Evolutionary conservation across 2,888 invertebrate species (phyloP).

Genomic region (Barypeithes pellucidus): DNA sequence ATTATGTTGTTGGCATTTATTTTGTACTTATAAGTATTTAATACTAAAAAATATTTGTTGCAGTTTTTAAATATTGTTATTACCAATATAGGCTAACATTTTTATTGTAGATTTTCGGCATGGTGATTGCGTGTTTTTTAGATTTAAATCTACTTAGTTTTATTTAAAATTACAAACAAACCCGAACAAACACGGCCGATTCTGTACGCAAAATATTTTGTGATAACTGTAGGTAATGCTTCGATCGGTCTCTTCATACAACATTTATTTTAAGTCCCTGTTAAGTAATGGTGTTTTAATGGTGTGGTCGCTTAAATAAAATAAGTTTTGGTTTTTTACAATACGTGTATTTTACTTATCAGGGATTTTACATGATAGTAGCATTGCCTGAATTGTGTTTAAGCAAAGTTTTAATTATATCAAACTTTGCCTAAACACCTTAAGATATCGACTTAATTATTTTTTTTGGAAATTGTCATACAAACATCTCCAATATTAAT

Average conservation of each 20-base stretch:
- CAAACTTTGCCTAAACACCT: not conserved
- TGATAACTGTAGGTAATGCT: slow-evolving; percentile 12
- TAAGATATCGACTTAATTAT: not conserved
- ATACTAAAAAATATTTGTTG: slow-evolving; percentile 1
- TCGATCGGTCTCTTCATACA: not conserved
- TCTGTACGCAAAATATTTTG: slow-evolving; percentile 17
- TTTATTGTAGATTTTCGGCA: not conserved
- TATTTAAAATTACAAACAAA: not conserved
- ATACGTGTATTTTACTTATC: not conserved
- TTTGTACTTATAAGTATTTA: slow-evolving; percentile 38
- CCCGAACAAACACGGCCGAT: not conserved
- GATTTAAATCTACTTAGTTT: not conserved
- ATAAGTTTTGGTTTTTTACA: not conserved
- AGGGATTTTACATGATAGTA: not conserved
- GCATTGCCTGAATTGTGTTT: not conserved
- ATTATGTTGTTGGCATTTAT: slow-evolving; percentile 45
- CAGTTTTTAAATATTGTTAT: slow-evolving; percentile 7
- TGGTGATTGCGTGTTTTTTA: not conserved
- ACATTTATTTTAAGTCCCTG: not conserved
- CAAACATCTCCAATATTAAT: slow-evolving; percentile 47
- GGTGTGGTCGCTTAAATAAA: not conserved
- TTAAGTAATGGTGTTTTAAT: not conserved
- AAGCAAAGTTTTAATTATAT: not conserved
- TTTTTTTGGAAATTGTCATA: not conserved
- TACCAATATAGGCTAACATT: not conserved